Evolutionary conservation across 1,140 invertebrate genomes (phyloP), one percentile per base, ranked within the genome.

Genomic region (Rhopalosiphum padi): DNA sequence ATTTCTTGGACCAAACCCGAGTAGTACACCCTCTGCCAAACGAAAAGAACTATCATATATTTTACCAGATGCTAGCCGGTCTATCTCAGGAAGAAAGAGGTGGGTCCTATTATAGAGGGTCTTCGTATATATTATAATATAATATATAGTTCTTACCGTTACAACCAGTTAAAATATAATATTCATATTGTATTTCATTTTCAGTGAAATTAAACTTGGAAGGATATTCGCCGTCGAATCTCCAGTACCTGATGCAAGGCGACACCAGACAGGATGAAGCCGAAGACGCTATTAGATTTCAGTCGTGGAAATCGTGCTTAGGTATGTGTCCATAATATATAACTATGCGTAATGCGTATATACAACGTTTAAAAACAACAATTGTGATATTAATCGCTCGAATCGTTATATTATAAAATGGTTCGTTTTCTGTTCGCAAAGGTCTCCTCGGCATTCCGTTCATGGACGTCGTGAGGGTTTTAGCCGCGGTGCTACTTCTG

Each of bases 21-120:
- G 98, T 99, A 30, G 98, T 99, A 93, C 96, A 97, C 51, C 98
- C 98, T 11, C 96, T 98, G 94, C 96, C 97, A 21, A 97, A 97
- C 94, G 98, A 99, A 95, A 98, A 98, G 95, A 99, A 99, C 96
- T 99, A 99, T 95, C 98, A 99, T 95, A 99, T 99, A 95, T 99
- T 99, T 96, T 99, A 99, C 96, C 98, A 99, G 96, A 97, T 99
- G 97, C 96, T 99, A 46, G 98, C 98, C 30, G 98, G 98, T 8
- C 96, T 99, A 2, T 97, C 97, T 25, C 95, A 97, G 87, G 98
- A 99, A 94, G 98, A 99, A 95, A 96, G 98, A 96, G 96, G 97
- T 97, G 95, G 94, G 91, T 88, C 21, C 9, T 55, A 11, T 86
- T 77, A 41, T 77, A n/a, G 4, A 77, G 4, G 6, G 4, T n/a